Conservation (phyloP, 1,140 invertebrate species). For the Brachystomella parvula region DNA sequence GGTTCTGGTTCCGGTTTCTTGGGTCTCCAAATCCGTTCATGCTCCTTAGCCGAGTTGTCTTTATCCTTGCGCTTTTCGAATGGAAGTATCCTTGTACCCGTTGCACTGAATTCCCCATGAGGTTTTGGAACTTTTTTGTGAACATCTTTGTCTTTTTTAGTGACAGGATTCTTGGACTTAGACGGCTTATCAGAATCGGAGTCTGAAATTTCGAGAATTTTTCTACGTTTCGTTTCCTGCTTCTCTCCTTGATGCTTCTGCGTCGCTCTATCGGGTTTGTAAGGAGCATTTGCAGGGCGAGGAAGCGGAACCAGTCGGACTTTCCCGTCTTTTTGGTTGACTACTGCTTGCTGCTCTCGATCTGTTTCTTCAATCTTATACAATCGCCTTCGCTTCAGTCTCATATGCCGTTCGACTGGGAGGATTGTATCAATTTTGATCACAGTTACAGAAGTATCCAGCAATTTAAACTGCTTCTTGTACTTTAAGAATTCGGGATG, state of each 20-base stretch:
- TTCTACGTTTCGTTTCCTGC: neutral
- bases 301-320: neutral
- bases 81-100: constrained; percentile 18
- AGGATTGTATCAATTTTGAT: constrained; percentile 2
- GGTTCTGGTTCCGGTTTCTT: neutral
- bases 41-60: neutral
- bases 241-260: neutral
- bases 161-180: neutral
- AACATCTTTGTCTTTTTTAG: neutral
- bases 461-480: neutral
- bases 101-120: constrained; percentile 16
- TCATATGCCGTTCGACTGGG: neutral
- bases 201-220: no score
- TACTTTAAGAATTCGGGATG: neutral
- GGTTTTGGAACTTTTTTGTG: neutral
- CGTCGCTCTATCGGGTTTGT: neutral
- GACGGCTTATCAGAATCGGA: no score
- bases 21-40: neutral
- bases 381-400: neutral
- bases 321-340: neutral
- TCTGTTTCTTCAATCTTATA: neutral
- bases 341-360: neutral
- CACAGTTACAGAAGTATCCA: neutral
- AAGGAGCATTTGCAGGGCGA: neutral
- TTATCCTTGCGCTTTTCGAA: constrained; percentile 17